Conservation (phyloP, 2,113 vertebrate species). For the Pavo muticus region DNA sequence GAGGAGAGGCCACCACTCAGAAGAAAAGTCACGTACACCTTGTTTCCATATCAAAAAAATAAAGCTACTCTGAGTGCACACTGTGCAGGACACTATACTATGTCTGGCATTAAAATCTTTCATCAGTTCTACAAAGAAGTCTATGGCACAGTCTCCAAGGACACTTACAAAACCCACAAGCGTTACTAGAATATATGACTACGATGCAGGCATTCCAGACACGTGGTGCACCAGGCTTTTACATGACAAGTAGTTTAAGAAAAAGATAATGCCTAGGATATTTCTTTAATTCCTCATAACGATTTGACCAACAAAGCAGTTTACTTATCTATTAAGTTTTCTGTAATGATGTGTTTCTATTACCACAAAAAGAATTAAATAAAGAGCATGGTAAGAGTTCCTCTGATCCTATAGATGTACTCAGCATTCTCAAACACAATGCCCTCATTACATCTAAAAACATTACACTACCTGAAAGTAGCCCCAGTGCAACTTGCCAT, state of each 20-base stretch:
- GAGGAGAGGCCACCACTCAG: not conserved
- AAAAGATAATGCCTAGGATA: not conserved
- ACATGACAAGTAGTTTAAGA: not conserved
- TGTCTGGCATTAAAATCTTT: not conserved
- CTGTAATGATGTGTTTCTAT: not conserved
- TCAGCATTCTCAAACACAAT: not conserved
- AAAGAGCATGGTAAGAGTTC: not conserved
- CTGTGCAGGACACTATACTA: not conserved
- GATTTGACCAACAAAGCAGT: not conserved
- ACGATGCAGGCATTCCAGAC: accelerated
- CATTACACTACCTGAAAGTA: not conserved
- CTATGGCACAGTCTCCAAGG: not conserved
- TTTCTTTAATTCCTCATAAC: not conserved
- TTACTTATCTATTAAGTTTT: not conserved
- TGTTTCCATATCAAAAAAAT: not conserved
- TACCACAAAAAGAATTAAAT: not conserved
- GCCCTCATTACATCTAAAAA: not conserved
- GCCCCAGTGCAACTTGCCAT: not conserved
- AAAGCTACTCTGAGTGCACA: not conserved
- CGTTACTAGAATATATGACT: not conserved
- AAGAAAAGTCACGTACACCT: accelerated
- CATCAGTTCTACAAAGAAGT: not conserved
- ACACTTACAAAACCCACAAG: accelerated
- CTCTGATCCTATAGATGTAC: not conserved
- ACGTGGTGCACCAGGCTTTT: not conserved